These are phyloP conservation scores for Onychostruthus taczanowskii DNA, from an alignment of 2,113 vertebrate species.

Conservation along the genomic window DNA sequence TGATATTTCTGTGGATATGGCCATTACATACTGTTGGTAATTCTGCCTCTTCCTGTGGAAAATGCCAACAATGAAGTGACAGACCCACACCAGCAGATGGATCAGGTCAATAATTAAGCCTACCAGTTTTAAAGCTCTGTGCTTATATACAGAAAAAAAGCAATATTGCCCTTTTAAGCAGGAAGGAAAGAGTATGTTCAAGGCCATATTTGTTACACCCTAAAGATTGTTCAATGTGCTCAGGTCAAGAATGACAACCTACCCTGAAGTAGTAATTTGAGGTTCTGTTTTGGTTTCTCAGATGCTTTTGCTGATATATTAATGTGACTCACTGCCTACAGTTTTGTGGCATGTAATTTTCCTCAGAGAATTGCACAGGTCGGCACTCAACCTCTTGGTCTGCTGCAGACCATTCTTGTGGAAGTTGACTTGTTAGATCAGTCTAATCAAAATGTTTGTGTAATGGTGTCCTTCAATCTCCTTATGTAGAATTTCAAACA, in stretches of 20 bases:
- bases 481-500: not conserved
- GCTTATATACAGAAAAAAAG: not conserved
- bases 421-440: not conserved
- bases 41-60: not conserved
- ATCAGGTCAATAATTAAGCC: not conserved
- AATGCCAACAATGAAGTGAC: not conserved
- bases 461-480: not conserved
- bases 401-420: not conserved
- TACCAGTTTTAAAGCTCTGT: not conserved
- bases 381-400: not conserved
- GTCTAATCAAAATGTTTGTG: conserved; percentile 14
- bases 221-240: not conserved
- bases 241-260: not conserved
- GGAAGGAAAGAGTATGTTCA: not conserved
- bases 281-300: not conserved
- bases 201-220: not conserved
- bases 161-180: rapidly evolving
- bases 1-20: not conserved
- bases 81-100: not conserved
- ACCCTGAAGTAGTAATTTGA: not conserved
- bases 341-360: not conserved
- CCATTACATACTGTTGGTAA: not conserved
- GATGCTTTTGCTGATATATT: not conserved
- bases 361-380: not conserved
- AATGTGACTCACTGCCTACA: not conserved